Conservation (phyloP, 2,113 vertebrate genomes). For the Myodes glareolus region DNA sequence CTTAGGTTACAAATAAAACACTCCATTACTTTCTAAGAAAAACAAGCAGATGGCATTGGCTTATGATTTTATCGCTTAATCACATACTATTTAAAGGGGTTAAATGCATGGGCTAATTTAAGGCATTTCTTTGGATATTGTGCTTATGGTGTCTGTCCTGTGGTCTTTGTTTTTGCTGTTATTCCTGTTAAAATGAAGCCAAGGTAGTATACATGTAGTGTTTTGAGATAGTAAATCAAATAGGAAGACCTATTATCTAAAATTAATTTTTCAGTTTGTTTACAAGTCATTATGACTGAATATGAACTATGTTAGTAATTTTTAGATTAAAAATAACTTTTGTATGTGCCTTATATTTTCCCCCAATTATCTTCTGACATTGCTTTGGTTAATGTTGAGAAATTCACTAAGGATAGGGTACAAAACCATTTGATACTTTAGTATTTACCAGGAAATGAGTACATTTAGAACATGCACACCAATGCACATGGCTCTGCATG, state of each 20-base stretch:
- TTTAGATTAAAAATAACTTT: slow-evolving; percentile 23
- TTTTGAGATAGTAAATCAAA: not conserved
- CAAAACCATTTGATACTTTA: not conserved
- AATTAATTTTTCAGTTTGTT: slow-evolving; percentile 13
- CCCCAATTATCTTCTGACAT: not conserved
- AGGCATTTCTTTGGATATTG: not conserved
- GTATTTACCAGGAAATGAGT: slow-evolving; percentile 25
- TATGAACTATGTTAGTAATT: not conserved
- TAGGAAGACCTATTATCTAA: not conserved
- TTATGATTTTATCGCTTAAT: not conserved
- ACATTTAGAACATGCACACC: not conserved
- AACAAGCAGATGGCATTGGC: not conserved
- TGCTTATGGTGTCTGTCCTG: not conserved
- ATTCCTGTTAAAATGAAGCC: not conserved
- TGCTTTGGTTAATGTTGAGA: slow-evolving; percentile 33
- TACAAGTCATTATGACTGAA: not conserved
- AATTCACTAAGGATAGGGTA: not conserved
- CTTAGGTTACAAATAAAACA: slow-evolving; percentile 30
- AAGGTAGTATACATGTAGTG: not conserved
- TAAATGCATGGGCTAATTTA: not conserved
- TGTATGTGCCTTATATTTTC: slow-evolving; percentile 14
- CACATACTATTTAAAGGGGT: not conserved
- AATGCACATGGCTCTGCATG: not conserved
- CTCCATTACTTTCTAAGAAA: not conserved
- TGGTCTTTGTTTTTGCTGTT: not conserved